A percentile compares a stretch with the other conserved stretches of the same genome.
Conservation (phyloP, 1,140 invertebrate species). For the Scaptomyza hsui region DNA sequence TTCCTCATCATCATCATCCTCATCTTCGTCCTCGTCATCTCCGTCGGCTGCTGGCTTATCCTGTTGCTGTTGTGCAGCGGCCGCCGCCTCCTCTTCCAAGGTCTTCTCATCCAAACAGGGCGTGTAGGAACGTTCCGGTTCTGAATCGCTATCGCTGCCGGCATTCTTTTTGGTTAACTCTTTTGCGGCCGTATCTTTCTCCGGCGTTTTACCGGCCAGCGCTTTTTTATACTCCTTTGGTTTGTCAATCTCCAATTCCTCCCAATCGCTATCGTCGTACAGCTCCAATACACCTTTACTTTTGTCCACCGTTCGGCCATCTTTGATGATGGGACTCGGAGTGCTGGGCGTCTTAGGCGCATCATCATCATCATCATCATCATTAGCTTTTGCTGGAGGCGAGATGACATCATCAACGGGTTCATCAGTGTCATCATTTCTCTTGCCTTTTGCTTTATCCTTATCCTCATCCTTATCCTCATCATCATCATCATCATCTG, state of each 20-base stretch:
- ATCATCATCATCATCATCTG: conserved; percentile 44
- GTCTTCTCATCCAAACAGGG: conserved; percentile 88
- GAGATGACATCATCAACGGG: conserved; percentile 14
- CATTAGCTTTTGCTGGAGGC: not conserved
- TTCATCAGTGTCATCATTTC: conserved; percentile 5
- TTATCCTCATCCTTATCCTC: conserved; percentile 32
- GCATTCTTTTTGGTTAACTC: conserved; percentile 10
- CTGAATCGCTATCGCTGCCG: conserved; percentile 44
- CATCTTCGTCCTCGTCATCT: too few relatives aligned
- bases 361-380: conserved; percentile 40
- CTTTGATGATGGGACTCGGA: conserved; percentile 58
- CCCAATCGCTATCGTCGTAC: conserved; percentile 84
- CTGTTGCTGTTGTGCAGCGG: not conserved
- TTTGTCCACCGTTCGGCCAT: conserved; percentile 42
- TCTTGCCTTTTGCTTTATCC: not conserved
- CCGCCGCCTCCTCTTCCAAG: conserved; percentile 56
- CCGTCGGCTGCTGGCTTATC: conserved; percentile 4
- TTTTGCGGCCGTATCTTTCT: not conserved
- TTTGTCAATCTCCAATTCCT: conserved; percentile 79
- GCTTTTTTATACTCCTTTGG: conserved; percentile 75
- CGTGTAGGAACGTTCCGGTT: conserved; percentile 87
- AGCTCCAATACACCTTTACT: conserved; percentile 78
- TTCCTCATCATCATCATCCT: not conserved
- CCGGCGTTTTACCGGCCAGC: conserved; percentile 26
- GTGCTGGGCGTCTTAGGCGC: conserved; percentile 47